Conservation (phyloP, 2,113 vertebrate species). For the Tautogolabrus adspersus region DNA sequence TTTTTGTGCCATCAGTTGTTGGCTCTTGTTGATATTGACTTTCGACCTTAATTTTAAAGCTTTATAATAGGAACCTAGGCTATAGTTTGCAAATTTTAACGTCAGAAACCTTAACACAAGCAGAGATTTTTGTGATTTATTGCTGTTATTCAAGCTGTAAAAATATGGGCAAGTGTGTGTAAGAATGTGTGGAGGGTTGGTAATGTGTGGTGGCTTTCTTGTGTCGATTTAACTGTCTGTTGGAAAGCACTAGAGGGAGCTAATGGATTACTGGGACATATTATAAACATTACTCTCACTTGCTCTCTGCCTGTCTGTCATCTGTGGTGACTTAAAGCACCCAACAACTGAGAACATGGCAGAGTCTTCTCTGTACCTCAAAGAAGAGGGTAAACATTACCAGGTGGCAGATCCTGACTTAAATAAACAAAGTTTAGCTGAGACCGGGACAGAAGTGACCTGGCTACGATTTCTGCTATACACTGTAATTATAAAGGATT, state of each 20-base stretch:
- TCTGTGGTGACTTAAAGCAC: constrained; percentile 35
- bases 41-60: constrained; percentile 19
- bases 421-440: constrained; percentile 62
- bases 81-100: neutral
- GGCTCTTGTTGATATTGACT: constrained; percentile 15
- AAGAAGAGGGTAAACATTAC: constrained; percentile 60
- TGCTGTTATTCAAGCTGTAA: too few species aligned
- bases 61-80: neutral
- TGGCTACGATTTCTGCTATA: constrained; percentile 53
- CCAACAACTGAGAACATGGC: constrained; percentile 33
- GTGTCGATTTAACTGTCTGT: neutral
- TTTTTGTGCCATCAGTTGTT: neutral
- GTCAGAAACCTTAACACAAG: neutral
- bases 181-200: neutral
- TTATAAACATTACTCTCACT: neutral
- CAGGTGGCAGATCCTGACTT: constrained; percentile 55
- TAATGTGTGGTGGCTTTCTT: neutral
- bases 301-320: neutral
- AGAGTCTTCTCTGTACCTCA: constrained; percentile 54
- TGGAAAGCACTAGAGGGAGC: constrained; percentile 72
- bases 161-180: neutral
- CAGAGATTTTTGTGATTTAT: neutral
- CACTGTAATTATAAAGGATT: constrained; percentile 59
- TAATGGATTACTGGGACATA: constrained; percentile 22
- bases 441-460: constrained; percentile 44